Conservation (phyloP, 2,113 vertebrate species). For the Spea multiplicata region DNA sequence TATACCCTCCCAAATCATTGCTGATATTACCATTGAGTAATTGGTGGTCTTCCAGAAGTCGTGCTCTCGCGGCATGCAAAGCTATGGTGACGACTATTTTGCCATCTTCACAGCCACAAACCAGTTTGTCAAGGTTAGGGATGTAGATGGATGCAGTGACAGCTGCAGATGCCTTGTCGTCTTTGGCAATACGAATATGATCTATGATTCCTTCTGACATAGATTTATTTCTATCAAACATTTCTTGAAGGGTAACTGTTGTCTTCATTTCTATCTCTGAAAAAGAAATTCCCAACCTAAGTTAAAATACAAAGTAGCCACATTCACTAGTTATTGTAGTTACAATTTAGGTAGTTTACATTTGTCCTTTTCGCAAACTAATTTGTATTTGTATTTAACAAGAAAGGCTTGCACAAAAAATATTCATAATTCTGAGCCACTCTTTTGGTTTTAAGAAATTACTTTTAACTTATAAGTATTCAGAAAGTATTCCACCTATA, state of each 20-base stretch:
- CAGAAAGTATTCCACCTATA: too few species aligned
- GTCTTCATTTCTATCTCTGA: constrained; percentile 67
- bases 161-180: constrained; percentile 31
- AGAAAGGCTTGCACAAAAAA: too few species aligned
- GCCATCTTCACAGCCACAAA: constrained; percentile 74
- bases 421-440: too few species aligned
- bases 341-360: too few species aligned
- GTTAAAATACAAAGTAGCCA: too few species aligned
- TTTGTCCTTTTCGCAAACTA: not conserved
- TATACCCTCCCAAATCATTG: not conserved
- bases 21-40: constrained; percentile 59
- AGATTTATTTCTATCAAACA: constrained; percentile 60
- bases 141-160: constrained; percentile 68
- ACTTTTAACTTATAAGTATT: too few species aligned
- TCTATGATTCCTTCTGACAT: constrained; percentile 60
- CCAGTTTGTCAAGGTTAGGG: constrained; percentile 63
- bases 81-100: constrained; percentile 64
- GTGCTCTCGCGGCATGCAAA: constrained; percentile 63
- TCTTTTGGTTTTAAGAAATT: too few species aligned
- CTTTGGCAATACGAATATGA: constrained; percentile 51
- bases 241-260: constrained; percentile 65
- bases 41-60: constrained; percentile 59
- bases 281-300: not conserved
- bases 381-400: not conserved
- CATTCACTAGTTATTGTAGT: too few species aligned